Percentiles rank a stretch among this genome's conserved stretches.
Conservation (phyloP, 2,113 vertebrate species). For the Phodopus roborovskii region DNA sequence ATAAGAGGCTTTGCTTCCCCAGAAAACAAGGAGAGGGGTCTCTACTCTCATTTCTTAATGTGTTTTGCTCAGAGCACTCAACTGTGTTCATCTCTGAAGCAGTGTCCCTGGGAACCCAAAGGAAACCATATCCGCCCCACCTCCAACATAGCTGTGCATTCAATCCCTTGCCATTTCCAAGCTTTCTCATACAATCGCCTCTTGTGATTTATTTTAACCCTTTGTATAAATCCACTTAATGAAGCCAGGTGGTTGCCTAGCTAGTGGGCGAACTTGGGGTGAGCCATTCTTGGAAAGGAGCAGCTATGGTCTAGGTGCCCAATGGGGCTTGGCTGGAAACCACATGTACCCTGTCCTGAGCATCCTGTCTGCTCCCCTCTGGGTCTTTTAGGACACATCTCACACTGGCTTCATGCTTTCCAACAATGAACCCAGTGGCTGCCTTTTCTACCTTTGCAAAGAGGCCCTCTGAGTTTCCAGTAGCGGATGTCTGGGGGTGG, state of each 20-base stretch:
- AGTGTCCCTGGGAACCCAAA: accelerated
- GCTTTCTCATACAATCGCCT: neutral
- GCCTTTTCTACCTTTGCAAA: neutral
- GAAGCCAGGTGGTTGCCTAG: neutral
- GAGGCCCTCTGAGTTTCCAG: neutral
- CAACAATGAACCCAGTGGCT: neutral
- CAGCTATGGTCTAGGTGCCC: neutral
- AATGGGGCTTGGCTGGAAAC: neutral
- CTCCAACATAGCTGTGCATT: accelerated
- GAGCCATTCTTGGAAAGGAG: neutral
- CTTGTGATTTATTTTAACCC: neutral
- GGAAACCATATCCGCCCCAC: neutral
- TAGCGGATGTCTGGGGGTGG: neutral
- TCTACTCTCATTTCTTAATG: neutral
- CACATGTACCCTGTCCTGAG: neutral
- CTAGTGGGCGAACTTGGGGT: neutral
- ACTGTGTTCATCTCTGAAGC: neutral
- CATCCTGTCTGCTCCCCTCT: neutral
- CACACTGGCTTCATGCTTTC: neutral
- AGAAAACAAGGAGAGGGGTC: neutral
- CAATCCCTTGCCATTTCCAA: neutral
- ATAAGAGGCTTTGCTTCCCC: neutral
- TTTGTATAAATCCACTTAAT: neutral
- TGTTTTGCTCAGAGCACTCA: neutral
- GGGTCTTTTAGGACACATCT: too few relatives aligned